phyloP scores from a whole-genome alignment of 1,140 invertebrate genomes.

The Carposina sasakii region DNA sequence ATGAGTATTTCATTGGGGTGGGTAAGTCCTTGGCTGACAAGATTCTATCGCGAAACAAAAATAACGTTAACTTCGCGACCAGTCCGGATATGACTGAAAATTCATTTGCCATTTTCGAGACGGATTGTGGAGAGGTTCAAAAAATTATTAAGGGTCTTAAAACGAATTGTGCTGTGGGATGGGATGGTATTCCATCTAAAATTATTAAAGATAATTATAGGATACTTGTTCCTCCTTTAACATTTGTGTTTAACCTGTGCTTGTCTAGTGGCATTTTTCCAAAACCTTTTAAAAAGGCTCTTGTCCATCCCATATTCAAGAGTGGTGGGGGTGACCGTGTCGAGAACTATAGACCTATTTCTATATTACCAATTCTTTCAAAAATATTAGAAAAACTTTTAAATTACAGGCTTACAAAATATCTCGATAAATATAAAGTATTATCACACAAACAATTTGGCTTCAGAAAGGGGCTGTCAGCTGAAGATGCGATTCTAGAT shows the following conservation, averaged over 20 bases:
- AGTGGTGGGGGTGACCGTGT: no score
- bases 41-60: neutral
- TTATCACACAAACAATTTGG: no score
- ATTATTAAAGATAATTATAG: neutral
- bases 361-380: no score
- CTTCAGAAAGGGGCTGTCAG: no score
- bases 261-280: neutral
- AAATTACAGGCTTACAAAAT: no score
- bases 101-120: neutral
- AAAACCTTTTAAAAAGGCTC: neutral
- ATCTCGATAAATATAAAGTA: no score
- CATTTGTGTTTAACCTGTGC: neutral
- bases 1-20: neutral
- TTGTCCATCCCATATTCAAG: neutral
- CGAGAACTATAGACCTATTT: no score
- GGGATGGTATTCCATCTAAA: neutral
- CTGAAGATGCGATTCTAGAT: no score
- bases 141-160: neutral
- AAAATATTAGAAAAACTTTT: no score
- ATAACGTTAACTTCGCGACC: neutral
- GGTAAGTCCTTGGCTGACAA: neutral
- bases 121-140: neutral
- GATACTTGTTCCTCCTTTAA: neutral
- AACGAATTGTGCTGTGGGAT: neutral
- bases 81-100: neutral